Conservation (phyloP, 2,888 invertebrate genomes). For the Scaptomyza caliginosa region DNA sequence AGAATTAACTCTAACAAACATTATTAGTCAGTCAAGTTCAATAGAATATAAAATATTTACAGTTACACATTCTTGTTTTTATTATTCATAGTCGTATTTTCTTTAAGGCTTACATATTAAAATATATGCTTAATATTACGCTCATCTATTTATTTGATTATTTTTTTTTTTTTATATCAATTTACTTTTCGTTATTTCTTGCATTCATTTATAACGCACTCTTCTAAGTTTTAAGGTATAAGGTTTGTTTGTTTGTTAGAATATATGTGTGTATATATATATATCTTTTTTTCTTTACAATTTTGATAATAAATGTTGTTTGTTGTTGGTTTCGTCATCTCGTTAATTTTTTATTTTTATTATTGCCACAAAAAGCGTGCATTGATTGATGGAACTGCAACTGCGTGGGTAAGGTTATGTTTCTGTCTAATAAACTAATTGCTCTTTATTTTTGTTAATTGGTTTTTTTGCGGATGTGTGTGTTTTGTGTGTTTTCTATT, state of each 20-base stretch:
- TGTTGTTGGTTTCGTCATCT: constrained; percentile 24
- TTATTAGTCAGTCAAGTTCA: no score
- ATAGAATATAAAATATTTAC: constrained; percentile 25
- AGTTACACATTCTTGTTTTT: constrained; percentile 65
- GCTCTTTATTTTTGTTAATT: constrained; percentile 32
- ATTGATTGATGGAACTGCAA: constrained; percentile 55
- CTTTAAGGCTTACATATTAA: constrained; percentile 80
- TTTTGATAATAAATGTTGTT: constrained; percentile 48
- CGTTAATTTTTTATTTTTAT: not conserved
- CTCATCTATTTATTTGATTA: constrained; percentile 74
- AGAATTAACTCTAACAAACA: no score
- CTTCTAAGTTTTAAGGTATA: constrained; percentile 60
- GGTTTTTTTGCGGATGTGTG: constrained; percentile 22
- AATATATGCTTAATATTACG: constrained; percentile 73
- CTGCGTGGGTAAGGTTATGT: constrained; percentile 20
- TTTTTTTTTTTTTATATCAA: constrained; percentile 42
- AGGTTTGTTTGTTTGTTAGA: constrained; percentile 6
- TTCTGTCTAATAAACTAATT: constrained; percentile 34
- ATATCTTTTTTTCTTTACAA: constrained; percentile 47
- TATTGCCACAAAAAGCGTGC: constrained; percentile 58
- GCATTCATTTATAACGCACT: constrained; percentile 37
- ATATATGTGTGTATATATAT: not conserved
- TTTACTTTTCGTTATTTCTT: constrained; percentile 26
- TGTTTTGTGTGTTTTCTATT: constrained; percentile 21
- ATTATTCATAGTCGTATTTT: constrained; percentile 76